Evolutionary conservation across 2,888 invertebrate genomes (phyloP).

Genomic region (Alloplasta piceator): DNA sequence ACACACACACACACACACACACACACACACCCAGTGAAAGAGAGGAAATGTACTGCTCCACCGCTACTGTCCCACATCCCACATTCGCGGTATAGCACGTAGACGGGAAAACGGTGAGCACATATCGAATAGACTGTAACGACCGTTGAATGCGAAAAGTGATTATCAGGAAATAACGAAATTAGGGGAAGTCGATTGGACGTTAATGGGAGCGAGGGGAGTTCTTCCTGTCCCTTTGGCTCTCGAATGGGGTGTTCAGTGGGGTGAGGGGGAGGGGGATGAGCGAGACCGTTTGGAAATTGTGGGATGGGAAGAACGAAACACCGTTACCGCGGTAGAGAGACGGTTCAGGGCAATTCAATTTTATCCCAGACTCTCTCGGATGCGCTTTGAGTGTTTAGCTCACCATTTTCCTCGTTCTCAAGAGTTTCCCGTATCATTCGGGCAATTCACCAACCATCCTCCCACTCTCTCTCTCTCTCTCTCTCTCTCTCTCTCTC

Average conservation of each 20-base stretch:
- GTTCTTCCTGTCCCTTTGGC: constrained; percentile 32
- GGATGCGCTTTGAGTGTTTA: constrained; percentile 7
- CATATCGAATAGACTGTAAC: not conserved
- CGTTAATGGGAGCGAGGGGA: constrained; percentile 71
- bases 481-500: constrained; percentile 12
- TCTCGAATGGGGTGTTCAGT: not conserved
- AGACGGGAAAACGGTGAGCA: no score
- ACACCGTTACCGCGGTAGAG: not conserved
- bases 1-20: no score
- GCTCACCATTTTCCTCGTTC: not conserved
- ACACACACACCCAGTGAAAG: no score
- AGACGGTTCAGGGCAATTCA: constrained; percentile 72
- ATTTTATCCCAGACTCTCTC: constrained; percentile 68
- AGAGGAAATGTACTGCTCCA: no score
- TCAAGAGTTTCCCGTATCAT: constrained; percentile 4
- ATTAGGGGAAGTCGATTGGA: constrained; percentile 73
- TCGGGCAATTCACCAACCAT: not conserved
- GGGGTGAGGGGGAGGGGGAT: not conserved
- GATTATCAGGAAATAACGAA: constrained; percentile 77
- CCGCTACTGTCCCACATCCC: no score
- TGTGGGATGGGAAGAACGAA: not conserved
- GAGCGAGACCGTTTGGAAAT: not conserved
- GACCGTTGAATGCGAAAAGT: constrained; percentile 62
- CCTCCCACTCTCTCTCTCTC: constrained; percentile 11
- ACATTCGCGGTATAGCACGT: no score